These are phyloP conservation scores for Physella acuta DNA, from an alignment of 1,140 invertebrate species.

Conservation along the genomic window DNA sequence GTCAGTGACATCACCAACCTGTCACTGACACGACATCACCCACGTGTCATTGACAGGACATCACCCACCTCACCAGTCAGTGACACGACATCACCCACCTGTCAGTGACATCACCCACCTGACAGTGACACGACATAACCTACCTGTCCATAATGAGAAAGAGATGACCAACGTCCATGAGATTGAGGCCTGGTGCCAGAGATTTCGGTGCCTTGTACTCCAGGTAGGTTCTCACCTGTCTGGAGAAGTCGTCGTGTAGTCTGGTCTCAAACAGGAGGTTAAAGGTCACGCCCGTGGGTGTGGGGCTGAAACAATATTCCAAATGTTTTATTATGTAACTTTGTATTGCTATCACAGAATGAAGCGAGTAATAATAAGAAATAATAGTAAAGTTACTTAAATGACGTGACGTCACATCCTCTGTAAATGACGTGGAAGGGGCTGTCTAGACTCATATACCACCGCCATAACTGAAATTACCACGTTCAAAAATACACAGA, in stretches of 20 bases:
- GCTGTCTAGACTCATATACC: slow-evolving; percentile 13
- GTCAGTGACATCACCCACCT: too few relatives aligned
- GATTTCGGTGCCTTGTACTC: slow-evolving; percentile 20
- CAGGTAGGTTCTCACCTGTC: background rate
- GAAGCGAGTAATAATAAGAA: background rate
- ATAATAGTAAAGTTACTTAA: background rate
- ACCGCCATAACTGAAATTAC: slow-evolving; percentile 3
- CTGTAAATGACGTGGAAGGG: slow-evolving; percentile 11
- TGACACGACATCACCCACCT: too few relatives aligned
- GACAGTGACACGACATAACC: too few relatives aligned
- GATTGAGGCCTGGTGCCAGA: background rate
- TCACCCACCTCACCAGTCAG: too few relatives aligned
- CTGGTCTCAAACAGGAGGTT: background rate
- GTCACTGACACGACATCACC: too few relatives aligned
- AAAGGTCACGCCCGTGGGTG: slow-evolving; percentile 8
- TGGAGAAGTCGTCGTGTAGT: background rate
- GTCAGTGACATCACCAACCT: too few relatives aligned
- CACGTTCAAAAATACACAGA: background rate
- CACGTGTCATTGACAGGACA: too few relatives aligned
- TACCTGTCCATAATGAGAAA: slow-evolving; percentile 11
- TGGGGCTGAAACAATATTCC: slow-evolving; percentile 7
- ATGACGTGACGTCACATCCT: slow-evolving; percentile 17
- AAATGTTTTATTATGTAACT: too few relatives aligned
- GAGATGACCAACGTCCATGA: slow-evolving; percentile 12
- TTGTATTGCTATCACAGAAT: too few relatives aligned